phyloP scores from a whole-genome alignment of 2,113 vertebrate genomes.

The Axis porcinus region DNA sequence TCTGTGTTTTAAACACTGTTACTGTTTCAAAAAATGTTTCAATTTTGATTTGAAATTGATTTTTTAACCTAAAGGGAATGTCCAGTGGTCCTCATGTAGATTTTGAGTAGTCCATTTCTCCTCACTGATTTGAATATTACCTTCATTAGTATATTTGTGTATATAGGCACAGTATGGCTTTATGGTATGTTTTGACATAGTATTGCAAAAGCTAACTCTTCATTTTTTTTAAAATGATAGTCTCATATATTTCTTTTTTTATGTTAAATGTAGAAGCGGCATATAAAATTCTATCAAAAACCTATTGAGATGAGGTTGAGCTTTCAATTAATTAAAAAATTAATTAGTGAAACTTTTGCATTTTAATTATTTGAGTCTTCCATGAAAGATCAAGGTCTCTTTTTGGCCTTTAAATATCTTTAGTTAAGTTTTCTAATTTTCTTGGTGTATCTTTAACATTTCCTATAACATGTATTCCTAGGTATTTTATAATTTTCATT shows the following conservation, averaged over 20 bases:
- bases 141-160: neutral
- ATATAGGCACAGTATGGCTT: neutral
- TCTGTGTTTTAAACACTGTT: neutral
- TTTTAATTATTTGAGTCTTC: neutral
- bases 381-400: neutral
- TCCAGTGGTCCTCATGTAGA: neutral
- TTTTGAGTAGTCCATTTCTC: neutral
- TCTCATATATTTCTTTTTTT: neutral
- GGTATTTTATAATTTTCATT: neutral
- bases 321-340: slow-evolving; percentile 7
- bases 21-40: neutral
- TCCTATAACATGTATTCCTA: neutral
- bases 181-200: neutral
- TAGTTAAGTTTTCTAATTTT: neutral
- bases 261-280: neutral
- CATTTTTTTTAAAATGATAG: neutral
- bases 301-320: neutral
- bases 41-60: neutral
- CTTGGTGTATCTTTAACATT: neutral
- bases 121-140: neutral
- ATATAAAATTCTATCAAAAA: neutral
- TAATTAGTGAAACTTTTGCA: neutral
- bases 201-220: neutral
- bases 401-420: neutral
- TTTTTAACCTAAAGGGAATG: neutral